A percentile compares a stretch with the other conserved stretches of the same genome.
These are phyloP conservation scores for Leucophenga maculata DNA, from an alignment of 2,888 invertebrate genomes.

Conservation along the genomic window DNA sequence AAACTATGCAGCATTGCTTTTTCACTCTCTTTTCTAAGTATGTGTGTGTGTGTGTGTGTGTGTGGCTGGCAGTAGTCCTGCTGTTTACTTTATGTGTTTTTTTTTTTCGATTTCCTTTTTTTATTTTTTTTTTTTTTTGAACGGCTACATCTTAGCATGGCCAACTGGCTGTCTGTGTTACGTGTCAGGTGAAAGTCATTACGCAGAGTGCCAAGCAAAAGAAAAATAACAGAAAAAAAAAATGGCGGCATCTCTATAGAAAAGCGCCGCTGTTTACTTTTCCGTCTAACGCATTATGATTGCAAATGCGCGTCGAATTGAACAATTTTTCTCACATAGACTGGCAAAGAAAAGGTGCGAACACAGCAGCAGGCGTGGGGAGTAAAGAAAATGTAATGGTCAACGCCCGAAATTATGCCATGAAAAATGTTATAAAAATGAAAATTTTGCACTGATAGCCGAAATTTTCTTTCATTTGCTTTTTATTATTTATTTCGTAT, in stretches of 20 bases:
- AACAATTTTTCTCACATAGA: background rate
- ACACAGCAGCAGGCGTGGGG: too few species aligned
- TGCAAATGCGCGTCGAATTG: conserved; percentile 10
- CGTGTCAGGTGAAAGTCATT: conserved; percentile 48
- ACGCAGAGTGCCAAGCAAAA: conserved; percentile 43
- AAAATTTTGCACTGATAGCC: conserved; percentile 26
- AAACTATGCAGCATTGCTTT: conserved; percentile 17
- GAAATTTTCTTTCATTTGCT: background rate
- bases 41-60: background rate
- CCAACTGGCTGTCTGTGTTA: conserved; percentile 5
- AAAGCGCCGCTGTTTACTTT: background rate
- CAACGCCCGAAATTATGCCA: conserved; percentile 29
- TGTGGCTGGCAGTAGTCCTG: background rate
- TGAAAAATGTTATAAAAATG: conserved; percentile 32
- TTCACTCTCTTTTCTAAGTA: too few species aligned
- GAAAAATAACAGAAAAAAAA: conserved; percentile 28
- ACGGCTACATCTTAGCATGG: background rate
- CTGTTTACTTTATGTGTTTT: conserved; percentile 20
- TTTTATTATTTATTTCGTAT: conserved; percentile 6
- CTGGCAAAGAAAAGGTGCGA: background rate
- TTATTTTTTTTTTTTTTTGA: background rate
- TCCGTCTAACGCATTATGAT: conserved; percentile 8
- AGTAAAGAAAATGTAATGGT: conserved; percentile 6
- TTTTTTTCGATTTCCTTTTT: conserved; percentile 1
- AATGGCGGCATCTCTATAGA: conserved; percentile 10